These are phyloP conservation scores for Magallana nippona DNA, from an alignment of 2,888 invertebrate species.

Conservation along the genomic window DNA sequence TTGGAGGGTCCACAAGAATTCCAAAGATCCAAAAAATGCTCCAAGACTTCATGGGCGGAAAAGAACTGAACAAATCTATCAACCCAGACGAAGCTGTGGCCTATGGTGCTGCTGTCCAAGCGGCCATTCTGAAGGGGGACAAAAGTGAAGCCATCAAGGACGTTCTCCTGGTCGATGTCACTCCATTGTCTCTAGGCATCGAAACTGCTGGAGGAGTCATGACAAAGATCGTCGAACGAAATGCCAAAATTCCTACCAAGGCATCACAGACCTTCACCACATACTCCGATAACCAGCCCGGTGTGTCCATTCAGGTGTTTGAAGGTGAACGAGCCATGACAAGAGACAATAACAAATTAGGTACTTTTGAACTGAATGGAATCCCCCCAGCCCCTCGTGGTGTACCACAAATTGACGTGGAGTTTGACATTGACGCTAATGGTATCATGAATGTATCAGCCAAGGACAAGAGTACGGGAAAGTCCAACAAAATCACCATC, in stretches of 20 bases:
- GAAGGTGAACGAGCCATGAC: constrained; percentile 97
- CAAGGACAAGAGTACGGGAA: constrained; percentile 88
- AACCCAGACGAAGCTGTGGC: constrained; percentile 99
- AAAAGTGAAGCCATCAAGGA: constrained; percentile 86
- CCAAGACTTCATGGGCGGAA: constrained; percentile 84
- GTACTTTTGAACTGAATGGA: constrained; percentile 71
- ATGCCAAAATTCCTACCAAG: constrained; percentile 79
- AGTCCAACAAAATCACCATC: constrained; percentile 90
- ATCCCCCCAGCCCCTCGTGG: constrained; percentile 76
- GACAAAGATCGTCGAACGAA: constrained; percentile 67
- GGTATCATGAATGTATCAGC: constrained; percentile 84
- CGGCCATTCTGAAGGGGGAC: constrained; percentile 84
- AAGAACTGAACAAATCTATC: constrained; percentile 97
- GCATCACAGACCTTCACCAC: constrained; percentile 86
- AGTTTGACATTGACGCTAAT: constrained; percentile 92
- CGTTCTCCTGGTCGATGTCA: constrained; percentile 87
- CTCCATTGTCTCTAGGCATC: constrained; percentile 80
- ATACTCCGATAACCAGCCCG: constrained; percentile 91
- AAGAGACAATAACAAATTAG: constrained; percentile 89
- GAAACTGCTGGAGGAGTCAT: constrained; percentile 82
- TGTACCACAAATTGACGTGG: constrained; percentile 81
- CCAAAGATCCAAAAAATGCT: constrained; percentile 97
- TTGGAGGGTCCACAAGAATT: constrained; percentile 96
- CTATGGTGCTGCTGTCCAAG: constrained; percentile 80
- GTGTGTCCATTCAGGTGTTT: constrained; percentile 83